These are phyloP conservation scores for Drosophila repleta DNA, from an alignment of 1,140 invertebrate genomes.

Conservation along the genomic window DNA sequence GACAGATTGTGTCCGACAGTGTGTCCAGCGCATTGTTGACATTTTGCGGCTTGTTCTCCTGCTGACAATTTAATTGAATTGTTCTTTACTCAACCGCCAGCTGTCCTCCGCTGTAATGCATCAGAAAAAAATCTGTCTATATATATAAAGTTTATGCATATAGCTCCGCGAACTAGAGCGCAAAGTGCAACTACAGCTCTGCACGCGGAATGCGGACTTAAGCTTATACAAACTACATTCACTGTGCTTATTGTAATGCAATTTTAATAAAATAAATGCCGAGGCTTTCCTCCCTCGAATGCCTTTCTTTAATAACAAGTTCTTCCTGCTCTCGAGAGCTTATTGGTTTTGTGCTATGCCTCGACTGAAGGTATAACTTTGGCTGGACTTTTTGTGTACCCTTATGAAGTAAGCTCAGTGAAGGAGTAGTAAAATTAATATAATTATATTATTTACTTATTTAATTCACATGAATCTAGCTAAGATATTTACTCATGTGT, in stretches of 20 bases:
- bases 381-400: too few species aligned
- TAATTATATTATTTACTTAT: too few species aligned
- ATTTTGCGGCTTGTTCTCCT: slow-evolving; percentile 40
- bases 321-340: neutral
- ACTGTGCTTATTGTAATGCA: neutral
- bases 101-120: neutral
- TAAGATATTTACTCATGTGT: too few species aligned
- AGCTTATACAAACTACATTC: slow-evolving; percentile 5
- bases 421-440: too few species aligned
- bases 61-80: slow-evolving; percentile 63
- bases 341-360: too few species aligned
- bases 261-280: slow-evolving; percentile 1
- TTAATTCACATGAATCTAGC: too few species aligned
- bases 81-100: slow-evolving; percentile 25
- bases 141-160: neutral
- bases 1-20: slow-evolving; percentile 45
- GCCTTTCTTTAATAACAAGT: neutral
- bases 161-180: neutral
- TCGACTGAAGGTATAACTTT: too few species aligned
- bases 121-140: neutral
- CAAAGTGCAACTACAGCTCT: neutral
- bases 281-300: neutral
- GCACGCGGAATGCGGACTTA: slow-evolving; percentile 11
- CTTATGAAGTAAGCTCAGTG: too few species aligned
- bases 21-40: slow-evolving; percentile 54